phyloP scores from a whole-genome alignment of 2,113 vertebrate genomes.

The Oenanthe melanoleuca region DNA sequence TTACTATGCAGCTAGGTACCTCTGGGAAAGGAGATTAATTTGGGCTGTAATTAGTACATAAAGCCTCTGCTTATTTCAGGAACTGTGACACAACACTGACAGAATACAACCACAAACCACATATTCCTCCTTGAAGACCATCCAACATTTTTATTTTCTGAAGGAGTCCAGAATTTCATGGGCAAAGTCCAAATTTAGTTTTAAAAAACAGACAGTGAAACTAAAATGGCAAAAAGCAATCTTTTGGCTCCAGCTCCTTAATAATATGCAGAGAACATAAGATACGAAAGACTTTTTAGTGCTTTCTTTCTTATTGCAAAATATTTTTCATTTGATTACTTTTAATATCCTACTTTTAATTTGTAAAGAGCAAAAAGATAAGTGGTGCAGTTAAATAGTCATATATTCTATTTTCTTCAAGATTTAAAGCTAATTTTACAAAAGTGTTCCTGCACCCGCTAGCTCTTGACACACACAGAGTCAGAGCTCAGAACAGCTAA shows the following conservation, averaged over 20 bases:
- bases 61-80: not conserved
- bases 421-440: not conserved
- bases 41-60: not conserved
- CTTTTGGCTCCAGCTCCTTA: not conserved
- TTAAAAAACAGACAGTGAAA: slow-evolving; percentile 5
- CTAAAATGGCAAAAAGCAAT: not conserved
- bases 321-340: not conserved
- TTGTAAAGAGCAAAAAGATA: not conserved
- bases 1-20: not conserved
- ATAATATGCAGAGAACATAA: not conserved
- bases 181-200: not conserved
- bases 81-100: not conserved
- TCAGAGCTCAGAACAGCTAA: not conserved
- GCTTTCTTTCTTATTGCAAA: not conserved
- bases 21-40: not conserved
- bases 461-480: not conserved
- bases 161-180: not conserved
- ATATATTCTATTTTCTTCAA: not conserved
- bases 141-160: not conserved
- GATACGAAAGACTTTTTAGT: not conserved
- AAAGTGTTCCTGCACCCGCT: not conserved
- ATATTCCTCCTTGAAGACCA: not conserved
- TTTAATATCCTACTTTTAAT: not conserved
- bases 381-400: not conserved
- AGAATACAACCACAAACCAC: not conserved